phyloP scores from a whole-genome alignment of 2,888 invertebrate genomes.

The Pristionchus mayeri region DNA sequence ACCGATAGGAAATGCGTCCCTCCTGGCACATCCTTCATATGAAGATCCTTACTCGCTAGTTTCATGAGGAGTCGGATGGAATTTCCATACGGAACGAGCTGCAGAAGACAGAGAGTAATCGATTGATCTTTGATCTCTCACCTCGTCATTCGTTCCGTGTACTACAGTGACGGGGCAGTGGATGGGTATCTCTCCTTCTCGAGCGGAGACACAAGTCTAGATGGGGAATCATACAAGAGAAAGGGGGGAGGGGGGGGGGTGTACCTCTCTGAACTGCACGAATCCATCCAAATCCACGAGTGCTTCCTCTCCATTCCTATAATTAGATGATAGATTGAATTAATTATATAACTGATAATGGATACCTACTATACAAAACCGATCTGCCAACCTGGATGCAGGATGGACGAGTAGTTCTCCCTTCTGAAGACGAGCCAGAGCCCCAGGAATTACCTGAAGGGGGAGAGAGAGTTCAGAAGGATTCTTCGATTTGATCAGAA shows the following conservation, averaged over 20 bases:
- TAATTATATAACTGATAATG: too few relatives aligned
- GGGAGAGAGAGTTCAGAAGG: background rate
- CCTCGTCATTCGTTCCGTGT: constrained; percentile 46
- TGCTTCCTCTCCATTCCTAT: constrained; percentile 47
- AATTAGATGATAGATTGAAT: too few relatives aligned
- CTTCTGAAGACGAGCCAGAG: background rate
- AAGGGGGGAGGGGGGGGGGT: background rate
- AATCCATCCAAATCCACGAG: constrained; percentile 44
- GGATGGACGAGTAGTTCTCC: constrained; percentile 45
- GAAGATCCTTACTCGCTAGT: constrained; percentile 1
- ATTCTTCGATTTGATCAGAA: background rate
- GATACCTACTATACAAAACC: too few relatives aligned
- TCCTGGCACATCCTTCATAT: constrained; percentile 43
- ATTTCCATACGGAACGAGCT: constrained; percentile 48
- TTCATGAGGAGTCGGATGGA: constrained; percentile 36
- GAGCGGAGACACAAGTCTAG: constrained; percentile 49
- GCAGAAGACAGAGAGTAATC: background rate
- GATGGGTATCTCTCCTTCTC: constrained; percentile 17
- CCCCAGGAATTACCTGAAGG: constrained; percentile 46
- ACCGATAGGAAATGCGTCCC: constrained; percentile 51
- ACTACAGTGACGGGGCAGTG: constrained; percentile 46
- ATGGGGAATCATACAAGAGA: too few relatives aligned
- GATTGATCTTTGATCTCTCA: constrained; percentile 37
- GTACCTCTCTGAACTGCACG: constrained; percentile 32
- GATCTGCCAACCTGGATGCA: too few relatives aligned